phyloP scores from a whole-genome alignment of 1,140 invertebrate genomes.

The Tribolium castaneum region DNA sequence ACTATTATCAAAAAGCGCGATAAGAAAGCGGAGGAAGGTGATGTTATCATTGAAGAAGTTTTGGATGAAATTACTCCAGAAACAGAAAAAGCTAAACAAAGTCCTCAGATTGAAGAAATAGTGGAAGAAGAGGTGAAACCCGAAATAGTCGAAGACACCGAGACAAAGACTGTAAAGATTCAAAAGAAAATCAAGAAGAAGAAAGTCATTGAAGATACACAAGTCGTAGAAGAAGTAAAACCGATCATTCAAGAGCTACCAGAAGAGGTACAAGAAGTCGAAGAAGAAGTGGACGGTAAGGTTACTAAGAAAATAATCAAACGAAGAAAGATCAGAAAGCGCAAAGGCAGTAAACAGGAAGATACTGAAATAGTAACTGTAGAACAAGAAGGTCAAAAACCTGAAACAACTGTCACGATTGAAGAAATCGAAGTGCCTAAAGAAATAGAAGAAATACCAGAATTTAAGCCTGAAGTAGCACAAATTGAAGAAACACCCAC shows the following conservation, averaged over 20 bases:
- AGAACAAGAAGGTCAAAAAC: slow-evolving; percentile 59
- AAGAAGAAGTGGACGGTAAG: slow-evolving; percentile 56
- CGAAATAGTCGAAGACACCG: slow-evolving; percentile 53
- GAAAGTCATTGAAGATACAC: slow-evolving; percentile 41
- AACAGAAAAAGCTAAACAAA: slow-evolving; percentile 24
- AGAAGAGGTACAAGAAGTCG: slow-evolving; percentile 56
- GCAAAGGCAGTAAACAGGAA: slow-evolving; percentile 56
- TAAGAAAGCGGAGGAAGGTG: slow-evolving; percentile 59
- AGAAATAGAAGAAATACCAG: slow-evolving; percentile 59
- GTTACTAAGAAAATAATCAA: slow-evolving; percentile 57
- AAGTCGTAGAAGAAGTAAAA: slow-evolving; percentile 38
- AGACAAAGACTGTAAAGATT: slow-evolving; percentile 51
- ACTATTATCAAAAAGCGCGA: slow-evolving; percentile 66
- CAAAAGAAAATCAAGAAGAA: slow-evolving; percentile 57
- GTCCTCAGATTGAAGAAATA: slow-evolving; percentile 43
- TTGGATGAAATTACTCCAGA: slow-evolving; percentile 61
- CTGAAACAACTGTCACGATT: slow-evolving; percentile 56
- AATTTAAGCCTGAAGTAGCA: slow-evolving; percentile 41
- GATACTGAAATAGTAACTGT: slow-evolving; percentile 57
- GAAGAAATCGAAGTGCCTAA: slow-evolving; percentile 55
- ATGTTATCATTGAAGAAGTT: slow-evolving; percentile 62
- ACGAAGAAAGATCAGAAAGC: slow-evolving; percentile 56
- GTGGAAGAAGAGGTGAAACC: slow-evolving; percentile 51
- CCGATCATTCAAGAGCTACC: slow-evolving; percentile 55
- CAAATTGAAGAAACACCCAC: slow-evolving; percentile 45